phyloP scores from a whole-genome alignment of 1,140 invertebrate species.

The Ruditapes philippinarum region DNA sequence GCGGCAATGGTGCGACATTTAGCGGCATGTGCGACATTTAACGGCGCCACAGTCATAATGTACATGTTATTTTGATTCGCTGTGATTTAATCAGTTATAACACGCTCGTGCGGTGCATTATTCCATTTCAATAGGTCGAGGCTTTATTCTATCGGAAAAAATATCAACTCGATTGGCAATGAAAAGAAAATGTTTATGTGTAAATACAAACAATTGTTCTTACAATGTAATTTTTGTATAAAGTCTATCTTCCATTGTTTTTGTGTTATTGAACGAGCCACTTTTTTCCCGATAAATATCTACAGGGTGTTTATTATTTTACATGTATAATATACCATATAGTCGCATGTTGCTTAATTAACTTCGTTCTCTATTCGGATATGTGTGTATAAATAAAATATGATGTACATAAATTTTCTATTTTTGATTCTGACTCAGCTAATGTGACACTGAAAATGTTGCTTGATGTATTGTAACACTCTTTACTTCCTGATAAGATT shows the following conservation, averaged over 20 bases:
- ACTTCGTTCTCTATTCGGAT: too few relatives aligned
- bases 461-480: background rate
- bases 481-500: background rate
- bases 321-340: background rate
- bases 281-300: conserved; percentile 33
- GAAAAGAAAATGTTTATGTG: conserved; percentile 30
- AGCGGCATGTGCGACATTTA: too few relatives aligned
- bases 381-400: background rate
- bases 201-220: background rate
- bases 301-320: background rate
- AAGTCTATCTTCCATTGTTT: background rate
- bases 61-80: too few relatives aligned
- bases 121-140: too few relatives aligned
- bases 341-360: background rate
- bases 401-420: background rate
- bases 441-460: background rate
- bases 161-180: too few relatives aligned
- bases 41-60: too few relatives aligned
- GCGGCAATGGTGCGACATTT: too few relatives aligned
- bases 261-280: conserved; percentile 2
- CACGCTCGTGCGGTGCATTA: too few relatives aligned
- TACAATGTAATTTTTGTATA: background rate
- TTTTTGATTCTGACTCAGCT: background rate
- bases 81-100: too few relatives aligned
- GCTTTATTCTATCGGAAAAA: too few relatives aligned